These are phyloP conservation scores for Dynastes grantii DNA, from an alignment of 2,888 invertebrate genomes.

Conservation along the genomic window DNA sequence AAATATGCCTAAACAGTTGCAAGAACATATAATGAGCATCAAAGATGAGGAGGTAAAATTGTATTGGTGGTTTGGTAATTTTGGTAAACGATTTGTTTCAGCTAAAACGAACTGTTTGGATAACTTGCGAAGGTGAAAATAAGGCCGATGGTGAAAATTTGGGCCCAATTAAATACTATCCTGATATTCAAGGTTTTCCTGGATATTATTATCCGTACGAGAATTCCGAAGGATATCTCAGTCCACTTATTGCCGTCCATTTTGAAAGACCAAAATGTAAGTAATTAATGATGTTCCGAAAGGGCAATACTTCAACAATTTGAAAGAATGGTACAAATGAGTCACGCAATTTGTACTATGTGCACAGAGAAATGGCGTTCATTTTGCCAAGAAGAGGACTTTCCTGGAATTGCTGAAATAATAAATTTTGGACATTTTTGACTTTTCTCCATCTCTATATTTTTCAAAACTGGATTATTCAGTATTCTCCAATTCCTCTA, in stretches of 20 bases:
- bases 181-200: constrained; percentile 85
- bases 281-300: constrained; percentile 64
- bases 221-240: constrained; percentile 89
- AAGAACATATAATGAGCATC: constrained; percentile 75
- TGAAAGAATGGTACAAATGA: no score
- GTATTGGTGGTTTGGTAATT: constrained; percentile 59
- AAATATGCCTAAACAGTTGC: constrained; percentile 83
- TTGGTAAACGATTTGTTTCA: constrained; percentile 12
- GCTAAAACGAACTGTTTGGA: constrained; percentile 80
- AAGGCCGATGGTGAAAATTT: constrained; percentile 94
- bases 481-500: no score
- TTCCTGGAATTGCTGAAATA: no score
- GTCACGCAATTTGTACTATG: no score
- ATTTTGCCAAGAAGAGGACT: no score
- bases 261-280: constrained; percentile 87
- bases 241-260: constrained; percentile 90
- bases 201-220: constrained; percentile 92
- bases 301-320: background rate
- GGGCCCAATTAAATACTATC: constrained; percentile 87
- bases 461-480: no score
- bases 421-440: no score
- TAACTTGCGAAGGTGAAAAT: constrained; percentile 95
- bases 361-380: no score
- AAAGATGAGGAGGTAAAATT: constrained; percentile 70
- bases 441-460: no score